These are phyloP conservation scores for Phrynosoma platyrhinos DNA, from an alignment of 2,113 vertebrate species.

Conservation along the genomic window DNA sequence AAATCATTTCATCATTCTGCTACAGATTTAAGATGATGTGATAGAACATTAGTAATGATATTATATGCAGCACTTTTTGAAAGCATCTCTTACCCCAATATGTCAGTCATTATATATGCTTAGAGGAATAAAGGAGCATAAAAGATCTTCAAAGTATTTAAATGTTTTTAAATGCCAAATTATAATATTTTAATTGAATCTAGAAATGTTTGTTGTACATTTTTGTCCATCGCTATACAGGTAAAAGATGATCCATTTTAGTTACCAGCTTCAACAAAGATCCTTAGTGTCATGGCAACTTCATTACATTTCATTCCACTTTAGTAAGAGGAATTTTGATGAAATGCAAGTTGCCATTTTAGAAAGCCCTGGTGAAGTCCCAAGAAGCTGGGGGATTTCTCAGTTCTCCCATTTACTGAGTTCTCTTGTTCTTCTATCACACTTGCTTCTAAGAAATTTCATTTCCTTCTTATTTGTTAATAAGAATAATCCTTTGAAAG, in stretches of 20 bases:
- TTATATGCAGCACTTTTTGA: not conserved
- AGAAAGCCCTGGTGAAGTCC: fast-evolving
- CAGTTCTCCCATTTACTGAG: fast-evolving
- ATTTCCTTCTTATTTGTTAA: not conserved
- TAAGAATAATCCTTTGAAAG: constrained; percentile 16
- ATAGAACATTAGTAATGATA: not conserved
- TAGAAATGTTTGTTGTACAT: not conserved
- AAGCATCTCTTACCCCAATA: not conserved
- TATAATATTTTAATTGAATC: not conserved
- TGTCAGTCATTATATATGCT: not conserved
- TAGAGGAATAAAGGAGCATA: not conserved
- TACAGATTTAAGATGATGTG: not conserved
- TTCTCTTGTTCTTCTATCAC: constrained; percentile 15
- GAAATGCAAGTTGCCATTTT: not conserved
- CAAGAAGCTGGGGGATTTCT: not conserved
- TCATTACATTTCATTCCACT: fast-evolving
- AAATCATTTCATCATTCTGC: too few relatives aligned
- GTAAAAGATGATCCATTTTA: not conserved
- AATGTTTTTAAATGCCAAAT: not conserved
- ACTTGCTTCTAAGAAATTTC: constrained; percentile 23
- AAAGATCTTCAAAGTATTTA: not conserved
- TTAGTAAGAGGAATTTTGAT: constrained; percentile 14
- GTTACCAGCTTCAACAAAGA: not conserved
- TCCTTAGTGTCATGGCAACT: fast-evolving
- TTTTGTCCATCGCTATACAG: fast-evolving